Percentiles rank a stretch among this genome's conserved stretches.
Conservation (phyloP, 2,113 vertebrate species). For the Ochotona curzoniae region DNA sequence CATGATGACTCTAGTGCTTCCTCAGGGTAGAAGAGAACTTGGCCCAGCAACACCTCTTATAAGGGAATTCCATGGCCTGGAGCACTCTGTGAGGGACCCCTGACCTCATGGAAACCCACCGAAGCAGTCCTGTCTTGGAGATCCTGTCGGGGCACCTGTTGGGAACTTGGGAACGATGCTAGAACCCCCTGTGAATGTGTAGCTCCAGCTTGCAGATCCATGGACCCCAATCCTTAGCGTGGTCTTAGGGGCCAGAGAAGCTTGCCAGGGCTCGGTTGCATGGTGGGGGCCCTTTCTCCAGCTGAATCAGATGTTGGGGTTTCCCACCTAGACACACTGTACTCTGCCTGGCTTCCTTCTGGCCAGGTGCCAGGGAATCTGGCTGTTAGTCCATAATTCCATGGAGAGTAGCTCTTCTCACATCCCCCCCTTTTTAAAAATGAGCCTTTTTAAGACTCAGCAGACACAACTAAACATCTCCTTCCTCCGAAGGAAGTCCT, state of each 20-base stretch:
- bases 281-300: background rate
- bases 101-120: background rate
- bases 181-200: background rate
- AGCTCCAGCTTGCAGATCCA: background rate
- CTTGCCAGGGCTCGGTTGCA: background rate
- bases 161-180: background rate
- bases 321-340: background rate
- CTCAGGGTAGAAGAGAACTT: background rate
- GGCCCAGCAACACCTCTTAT: background rate
- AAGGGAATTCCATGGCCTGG: background rate
- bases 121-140: background rate
- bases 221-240: background rate
- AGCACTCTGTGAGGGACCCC: background rate
- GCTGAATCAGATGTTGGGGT: background rate
- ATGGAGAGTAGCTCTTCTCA: constrained; percentile 68
- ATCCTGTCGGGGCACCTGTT: background rate
- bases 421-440: constrained; percentile 80
- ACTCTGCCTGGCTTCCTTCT: constrained; percentile 53
- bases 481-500: constrained; percentile 51
- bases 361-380: constrained; percentile 63
- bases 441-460: constrained; percentile 87
- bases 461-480: constrained; percentile 86
- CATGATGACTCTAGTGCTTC: background rate
- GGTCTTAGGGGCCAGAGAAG: background rate
- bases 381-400: constrained; percentile 73